Conservation (phyloP, 2,797 vertebrate genomes). For the Coregonus suidteri region DNA sequence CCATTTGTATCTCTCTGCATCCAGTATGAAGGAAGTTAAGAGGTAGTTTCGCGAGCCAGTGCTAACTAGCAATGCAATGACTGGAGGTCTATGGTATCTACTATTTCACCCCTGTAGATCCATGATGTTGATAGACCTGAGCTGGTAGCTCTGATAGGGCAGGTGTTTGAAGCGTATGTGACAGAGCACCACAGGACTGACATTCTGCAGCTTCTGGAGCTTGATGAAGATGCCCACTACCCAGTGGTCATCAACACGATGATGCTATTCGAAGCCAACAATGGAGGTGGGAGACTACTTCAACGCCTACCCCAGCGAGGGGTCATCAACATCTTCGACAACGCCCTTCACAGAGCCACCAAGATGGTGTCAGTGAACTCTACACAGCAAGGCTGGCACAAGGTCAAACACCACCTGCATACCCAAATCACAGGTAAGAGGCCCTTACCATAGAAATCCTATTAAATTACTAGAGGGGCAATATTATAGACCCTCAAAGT, state of each 20-base stretch:
- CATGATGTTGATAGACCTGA: conserved; percentile 76
- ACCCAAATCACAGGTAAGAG: conserved; percentile 86
- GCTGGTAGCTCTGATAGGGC: conserved; percentile 80
- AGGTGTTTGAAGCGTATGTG: conserved; percentile 86
- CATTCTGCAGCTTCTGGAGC: conserved; percentile 74
- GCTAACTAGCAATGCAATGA: too few species aligned
- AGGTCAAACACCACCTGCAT: conserved; percentile 81
- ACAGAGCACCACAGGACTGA: conserved; percentile 83
- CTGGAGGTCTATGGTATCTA: too few species aligned
- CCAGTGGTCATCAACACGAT: conserved; percentile 88
- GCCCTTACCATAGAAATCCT: too few species aligned
- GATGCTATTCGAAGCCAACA: conserved; percentile 93
- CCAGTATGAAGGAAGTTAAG: too few species aligned
- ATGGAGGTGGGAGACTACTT: conserved; percentile 97
- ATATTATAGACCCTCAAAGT: too few species aligned
- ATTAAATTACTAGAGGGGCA: too few species aligned
- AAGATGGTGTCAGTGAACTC: conserved; percentile 34
- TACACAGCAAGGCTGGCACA: conserved; percentile 36
- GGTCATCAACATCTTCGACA: conserved; percentile 85
- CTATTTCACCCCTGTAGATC: not conserved
- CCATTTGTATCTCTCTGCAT: too few species aligned
- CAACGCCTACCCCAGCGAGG: conserved; percentile 81
- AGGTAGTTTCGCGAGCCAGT: too few species aligned
- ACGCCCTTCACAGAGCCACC: conserved; percentile 77
- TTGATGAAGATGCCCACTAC: conserved; percentile 78